Percentiles rank a stretch among this genome's conserved stretches.
Conservation (phyloP, 2,888 invertebrate genomes). For the Drosophila anceps region DNA sequence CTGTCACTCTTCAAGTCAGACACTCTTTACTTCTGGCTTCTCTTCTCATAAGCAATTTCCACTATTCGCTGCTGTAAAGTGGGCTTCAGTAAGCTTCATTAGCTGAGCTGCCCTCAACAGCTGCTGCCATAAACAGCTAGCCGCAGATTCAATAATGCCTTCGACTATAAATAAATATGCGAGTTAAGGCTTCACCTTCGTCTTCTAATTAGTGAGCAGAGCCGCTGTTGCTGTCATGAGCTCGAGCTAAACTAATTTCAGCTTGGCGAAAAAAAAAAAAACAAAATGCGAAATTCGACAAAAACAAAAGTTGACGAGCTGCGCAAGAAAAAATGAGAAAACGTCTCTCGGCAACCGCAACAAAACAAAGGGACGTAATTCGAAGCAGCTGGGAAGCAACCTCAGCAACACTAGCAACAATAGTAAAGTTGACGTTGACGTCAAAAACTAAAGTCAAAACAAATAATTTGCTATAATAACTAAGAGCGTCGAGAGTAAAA, state of each 20-base stretch:
- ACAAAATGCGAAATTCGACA: conserved; percentile 32
- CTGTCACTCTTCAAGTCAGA: background rate
- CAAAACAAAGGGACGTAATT: conserved; percentile 72
- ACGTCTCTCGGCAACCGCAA: conserved; percentile 60
- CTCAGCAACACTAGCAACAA: conserved; percentile 23
- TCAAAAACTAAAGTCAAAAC: conserved; percentile 75
- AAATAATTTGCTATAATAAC: conserved; percentile 80
- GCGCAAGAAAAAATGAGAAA: conserved; percentile 57
- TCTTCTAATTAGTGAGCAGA: conserved; percentile 66
- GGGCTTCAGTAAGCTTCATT: background rate
- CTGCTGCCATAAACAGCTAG: conserved; percentile 43
- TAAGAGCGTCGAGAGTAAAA: conserved; percentile 65
- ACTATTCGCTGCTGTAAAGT: background rate
- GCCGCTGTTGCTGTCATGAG: conserved; percentile 58
- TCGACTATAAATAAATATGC: conserved; percentile 53
- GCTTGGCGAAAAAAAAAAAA: conserved; percentile 36
- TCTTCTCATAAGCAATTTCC: background rate
- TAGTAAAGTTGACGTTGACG: conserved; percentile 52
- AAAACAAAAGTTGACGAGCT: conserved; percentile 39
- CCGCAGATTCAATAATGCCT: conserved; percentile 45
- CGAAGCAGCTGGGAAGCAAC: conserved; percentile 72
- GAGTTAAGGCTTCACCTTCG: conserved; percentile 31
- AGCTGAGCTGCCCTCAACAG: background rate
- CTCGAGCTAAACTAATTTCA: conserved; percentile 57
- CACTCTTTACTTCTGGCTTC: background rate